Evolutionary conservation across 2,888 invertebrate genomes (phyloP), one percentile per base, ranked within the genome.

Genomic region (Amphipyra tragopoginis): DNA sequence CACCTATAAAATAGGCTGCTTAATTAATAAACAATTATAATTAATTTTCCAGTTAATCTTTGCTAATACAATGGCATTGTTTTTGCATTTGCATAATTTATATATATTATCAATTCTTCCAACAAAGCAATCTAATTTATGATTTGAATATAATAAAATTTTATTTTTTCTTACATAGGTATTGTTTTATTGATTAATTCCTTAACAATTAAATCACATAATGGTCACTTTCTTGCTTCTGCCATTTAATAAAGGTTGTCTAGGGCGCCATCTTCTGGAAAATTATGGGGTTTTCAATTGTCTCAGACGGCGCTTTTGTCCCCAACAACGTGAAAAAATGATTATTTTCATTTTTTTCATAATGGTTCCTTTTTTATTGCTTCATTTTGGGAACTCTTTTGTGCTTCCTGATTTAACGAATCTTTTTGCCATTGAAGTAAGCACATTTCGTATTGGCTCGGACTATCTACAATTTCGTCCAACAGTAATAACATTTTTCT

Each of bases 1-100:
- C 97, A 73, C 97, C 97, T 29, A 98, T 99, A 72, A 98, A 97
- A 95, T 99, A 87, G 85, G 56, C 29, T 39, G 38, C 34, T 33
- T 56, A 9, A 60, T 75, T 21, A 21, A 53, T 54, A 56, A 56
- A n/a, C n/a, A n/a, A n/a, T n/a, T n/a, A n/a, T n/a, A n/a, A 56
- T 56, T 64, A 44, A 63, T 55, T 71, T 60, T 48, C 33, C 11
- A 44, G n/a, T 34, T 55, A 11, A 21, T 21, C 21, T 44, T 44
- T 29, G 14, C 40, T 61, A 55, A 65, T 64, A 39, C 21, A 1
- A 3, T 21, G 21, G 21, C 21, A 21, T 21, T 21, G n/a, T 55
- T 29, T 61, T 57, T 36, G 68, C 60, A 77, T 68, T 78, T 65
- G 13, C 14, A 38, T 43, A 42, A 38, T 43, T 33, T n/a, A 42